Base-by-base conservation (phyloP, 2,888 invertebrate species). In the Chaetogeoica ovagalla region DNA sequence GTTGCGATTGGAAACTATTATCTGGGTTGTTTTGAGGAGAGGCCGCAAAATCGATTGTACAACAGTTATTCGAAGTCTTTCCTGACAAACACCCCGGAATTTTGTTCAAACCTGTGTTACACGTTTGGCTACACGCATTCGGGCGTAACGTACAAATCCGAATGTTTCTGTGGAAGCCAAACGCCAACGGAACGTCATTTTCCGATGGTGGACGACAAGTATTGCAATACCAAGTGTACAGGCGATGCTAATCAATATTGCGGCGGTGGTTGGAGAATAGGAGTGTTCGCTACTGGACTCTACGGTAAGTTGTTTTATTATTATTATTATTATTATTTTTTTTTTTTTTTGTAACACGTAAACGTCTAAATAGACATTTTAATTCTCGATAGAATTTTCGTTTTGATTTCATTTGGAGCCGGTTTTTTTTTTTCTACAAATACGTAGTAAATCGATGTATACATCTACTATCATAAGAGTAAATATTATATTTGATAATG, bases 231-330 rank as follows among this genome's bases (percentile, higher is more conserved):
- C 15, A 66, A 82, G 17, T 84, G 84, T 71, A 81, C 83, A 4
- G 84, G 83, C 11, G 83, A 83, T 52, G 63, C 75, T 13, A 75
- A 81, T 23, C 79, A 83, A 62, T 82, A 65, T 62, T 84, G 84
- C 63, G 84, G 84, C 11, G 84, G 84, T 23, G 73, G 81, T n/a
- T 83, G 83, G 83, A 82, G 83, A 48, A 79, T 84, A 52, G 81
- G 82, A 23, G 82, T 84, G 11, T 84, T 83, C 74, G 70, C 75
- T n/a, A 84, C 84, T 69, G 84, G 83, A 23, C 52, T 82, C 69
- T 57, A 68, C 5, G 81, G 82, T 82, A 72, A 65, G 30, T 30
- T n/a, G n/a, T n/a, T n/a, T n/a, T n/a, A n/a, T n/a, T n/a, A n/a
- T n/a, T n/a, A n/a, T n/a, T n/a, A n/a, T n/a, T n/a, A n/a, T n/a